phyloP scores from a whole-genome alignment of 1,140 invertebrate species.

The Drosophila malerkotliana region DNA sequence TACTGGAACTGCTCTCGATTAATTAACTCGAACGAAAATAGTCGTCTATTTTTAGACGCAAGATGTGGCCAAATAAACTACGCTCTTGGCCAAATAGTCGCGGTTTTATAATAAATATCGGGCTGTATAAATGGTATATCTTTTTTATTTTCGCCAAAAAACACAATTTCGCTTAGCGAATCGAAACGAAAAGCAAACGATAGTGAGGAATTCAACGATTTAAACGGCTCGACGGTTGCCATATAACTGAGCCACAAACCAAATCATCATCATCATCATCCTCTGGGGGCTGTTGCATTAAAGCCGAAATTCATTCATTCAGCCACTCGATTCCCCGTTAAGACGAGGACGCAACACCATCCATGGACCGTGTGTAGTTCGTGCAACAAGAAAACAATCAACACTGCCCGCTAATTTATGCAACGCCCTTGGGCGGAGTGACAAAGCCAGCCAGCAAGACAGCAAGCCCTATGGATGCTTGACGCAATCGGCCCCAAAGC shows the following conservation, averaged over 20 bases:
- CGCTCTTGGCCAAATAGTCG: constrained; percentile 8
- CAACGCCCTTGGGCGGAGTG: constrained; percentile 70
- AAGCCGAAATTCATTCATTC: constrained; percentile 30
- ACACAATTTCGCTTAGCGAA: constrained; percentile 31
- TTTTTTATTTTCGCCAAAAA: constrained; percentile 1
- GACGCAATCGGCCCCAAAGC: constrained; percentile 17
- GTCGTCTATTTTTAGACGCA: constrained; percentile 30
- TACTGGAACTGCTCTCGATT: constrained; percentile 30
- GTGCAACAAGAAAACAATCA: constrained; percentile 39
- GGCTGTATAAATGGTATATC: neutral
- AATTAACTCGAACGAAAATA: constrained; percentile 52
- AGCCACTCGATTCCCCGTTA: constrained; percentile 54
- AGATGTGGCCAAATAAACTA: neutral
- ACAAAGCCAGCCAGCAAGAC: constrained; percentile 9
- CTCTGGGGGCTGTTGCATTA: constrained; percentile 22
- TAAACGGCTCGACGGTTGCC: constrained; percentile 65
- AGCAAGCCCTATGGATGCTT: constrained; percentile 13
- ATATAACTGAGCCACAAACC: constrained; percentile 57
- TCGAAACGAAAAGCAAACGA: constrained; percentile 5
- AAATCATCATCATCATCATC: constrained; percentile 24
- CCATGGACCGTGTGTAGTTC: neutral
- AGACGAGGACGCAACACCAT: constrained; percentile 34
- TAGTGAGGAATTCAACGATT: constrained; percentile 29
- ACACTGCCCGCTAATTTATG: constrained; percentile 67
- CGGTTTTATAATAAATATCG: neutral